These are phyloP conservation scores for Drosophila pseudotalamancana DNA, from an alignment of 2,888 invertebrate species.

Conservation along the genomic window DNA sequence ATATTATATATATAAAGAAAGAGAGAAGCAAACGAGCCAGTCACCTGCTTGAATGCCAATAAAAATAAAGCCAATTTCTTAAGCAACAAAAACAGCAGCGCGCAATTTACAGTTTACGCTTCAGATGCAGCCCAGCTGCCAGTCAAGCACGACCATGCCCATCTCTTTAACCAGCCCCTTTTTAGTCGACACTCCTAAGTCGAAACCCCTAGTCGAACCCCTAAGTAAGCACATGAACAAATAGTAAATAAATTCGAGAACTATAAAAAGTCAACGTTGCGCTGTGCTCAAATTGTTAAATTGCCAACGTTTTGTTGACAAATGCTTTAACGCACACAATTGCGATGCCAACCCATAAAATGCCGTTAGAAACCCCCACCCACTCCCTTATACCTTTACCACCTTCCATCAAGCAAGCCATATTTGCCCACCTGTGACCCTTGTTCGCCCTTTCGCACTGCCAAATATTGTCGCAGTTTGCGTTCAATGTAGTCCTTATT, in stretches of 20 bases:
- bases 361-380: background rate
- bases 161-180: too few relatives aligned
- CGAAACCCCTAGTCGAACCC: background rate
- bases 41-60: conserved; percentile 62
- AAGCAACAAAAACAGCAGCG: conserved; percentile 32
- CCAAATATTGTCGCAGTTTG: conserved; percentile 36
- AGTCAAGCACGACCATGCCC: too few relatives aligned
- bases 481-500: conserved; percentile 1
- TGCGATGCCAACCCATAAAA: conserved; percentile 10
- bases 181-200: background rate
- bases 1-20: too few relatives aligned
- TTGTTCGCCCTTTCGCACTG: conserved; percentile 1
- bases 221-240: conserved; percentile 45
- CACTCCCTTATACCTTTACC: background rate
- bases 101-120: conserved; percentile 73
- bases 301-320: conserved; percentile 69
- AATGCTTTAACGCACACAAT: conserved; percentile 51
- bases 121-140: conserved; percentile 18
- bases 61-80: conserved; percentile 74
- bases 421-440: conserved; percentile 8
- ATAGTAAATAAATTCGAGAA: conserved; percentile 76
- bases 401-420: background rate
- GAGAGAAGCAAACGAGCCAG: background rate
- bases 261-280: conserved; percentile 56
- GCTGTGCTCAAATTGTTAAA: conserved; percentile 40